phyloP scores from a whole-genome alignment of 2,797 vertebrate genomes.

The Halcyon chelicuti region DNA sequence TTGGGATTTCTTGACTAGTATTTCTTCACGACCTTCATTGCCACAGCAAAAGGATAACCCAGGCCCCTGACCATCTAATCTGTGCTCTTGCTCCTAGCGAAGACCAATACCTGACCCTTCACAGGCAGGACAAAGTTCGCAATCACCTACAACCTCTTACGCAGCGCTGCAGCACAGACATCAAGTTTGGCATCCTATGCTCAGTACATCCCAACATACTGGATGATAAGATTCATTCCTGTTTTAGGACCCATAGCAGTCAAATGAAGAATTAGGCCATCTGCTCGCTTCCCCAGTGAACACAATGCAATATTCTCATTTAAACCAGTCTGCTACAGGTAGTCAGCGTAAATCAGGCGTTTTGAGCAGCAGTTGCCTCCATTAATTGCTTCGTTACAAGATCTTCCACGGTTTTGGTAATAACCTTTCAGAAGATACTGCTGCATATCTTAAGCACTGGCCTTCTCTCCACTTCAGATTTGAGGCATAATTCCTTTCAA shows the following conservation, averaged over 20 bases:
- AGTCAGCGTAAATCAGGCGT: neutral
- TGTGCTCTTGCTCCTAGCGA: neutral
- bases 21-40: neutral
- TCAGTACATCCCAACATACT: neutral
- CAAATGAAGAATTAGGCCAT: neutral
- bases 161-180: neutral
- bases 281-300: neutral
- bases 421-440: neutral
- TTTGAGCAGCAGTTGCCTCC: neutral
- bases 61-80: neutral
- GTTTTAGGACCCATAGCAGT: neutral
- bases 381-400: neutral
- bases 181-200: neutral
- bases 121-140: neutral
- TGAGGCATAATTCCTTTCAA: neutral
- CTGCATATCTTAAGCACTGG: neutral
- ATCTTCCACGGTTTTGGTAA: neutral
- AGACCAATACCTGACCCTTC: constrained; percentile 5
- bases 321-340: neutral
- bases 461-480: neutral
- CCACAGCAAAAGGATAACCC: neutral
- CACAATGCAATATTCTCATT: neutral
- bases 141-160: neutral
- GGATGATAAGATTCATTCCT: neutral
- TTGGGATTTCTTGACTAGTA: neutral